These are phyloP conservation scores for Pristionchus fissidentatus DNA, from an alignment of 2,888 invertebrate genomes.

Conservation along the genomic window DNA sequence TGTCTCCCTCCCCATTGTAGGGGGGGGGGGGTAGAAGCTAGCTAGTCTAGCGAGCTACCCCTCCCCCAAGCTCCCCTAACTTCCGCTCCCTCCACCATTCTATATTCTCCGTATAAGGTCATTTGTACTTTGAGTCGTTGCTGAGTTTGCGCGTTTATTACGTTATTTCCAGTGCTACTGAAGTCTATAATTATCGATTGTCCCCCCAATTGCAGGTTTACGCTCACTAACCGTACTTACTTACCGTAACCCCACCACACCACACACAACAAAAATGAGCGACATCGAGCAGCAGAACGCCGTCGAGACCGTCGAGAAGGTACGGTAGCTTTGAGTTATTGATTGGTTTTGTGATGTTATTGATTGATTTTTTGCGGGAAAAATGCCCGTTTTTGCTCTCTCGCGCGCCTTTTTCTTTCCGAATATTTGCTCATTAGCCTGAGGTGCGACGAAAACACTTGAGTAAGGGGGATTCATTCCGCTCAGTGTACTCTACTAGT, in stretches of 20 bases:
- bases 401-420: neutral
- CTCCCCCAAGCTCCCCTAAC: too few species aligned
- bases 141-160: neutral
- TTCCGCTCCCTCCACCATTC: neutral
- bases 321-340: neutral
- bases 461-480: too few species aligned
- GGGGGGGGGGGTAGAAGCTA: neutral
- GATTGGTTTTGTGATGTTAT: neutral
- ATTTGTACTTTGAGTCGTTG: neutral
- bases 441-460: constrained; percentile 22
- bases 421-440: constrained; percentile 40
- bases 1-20: constrained; percentile 22
- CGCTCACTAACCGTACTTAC: constrained; percentile 35
- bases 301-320: constrained; percentile 47
- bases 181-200: too few species aligned
- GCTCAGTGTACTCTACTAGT: too few species aligned
- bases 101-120: neutral
- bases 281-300: constrained; percentile 40
- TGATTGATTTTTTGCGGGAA: neutral
- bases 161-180: too few species aligned
- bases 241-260: neutral
- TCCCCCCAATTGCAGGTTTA: neutral
- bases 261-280: constrained; percentile 38
- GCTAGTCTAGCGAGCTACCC: neutral
- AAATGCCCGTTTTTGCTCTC: neutral